Conservation (phyloP, 2,888 invertebrate species). For the Mallateleia sp. region DNA sequence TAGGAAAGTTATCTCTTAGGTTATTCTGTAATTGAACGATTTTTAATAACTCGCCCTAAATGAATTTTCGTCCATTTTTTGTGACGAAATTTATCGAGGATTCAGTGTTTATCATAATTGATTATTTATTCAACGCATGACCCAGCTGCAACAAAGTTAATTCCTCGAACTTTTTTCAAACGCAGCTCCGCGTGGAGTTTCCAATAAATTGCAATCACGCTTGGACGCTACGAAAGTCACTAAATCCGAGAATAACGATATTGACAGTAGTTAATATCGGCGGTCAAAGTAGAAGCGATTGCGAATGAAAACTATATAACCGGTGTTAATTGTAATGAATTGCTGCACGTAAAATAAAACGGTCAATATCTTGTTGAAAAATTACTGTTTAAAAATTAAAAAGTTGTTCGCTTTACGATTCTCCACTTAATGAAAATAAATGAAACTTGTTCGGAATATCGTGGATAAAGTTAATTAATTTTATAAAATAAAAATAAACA, state of each 20-base stretch:
- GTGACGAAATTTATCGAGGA: background rate
- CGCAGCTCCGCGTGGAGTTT: conserved; percentile 10
- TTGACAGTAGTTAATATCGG: conserved; percentile 49
- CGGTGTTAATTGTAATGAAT: conserved; percentile 80
- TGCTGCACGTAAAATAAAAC: conserved; percentile 64
- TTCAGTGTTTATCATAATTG: conserved; percentile 6
- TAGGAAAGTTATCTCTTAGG: no score
- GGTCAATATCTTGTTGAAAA: no score
- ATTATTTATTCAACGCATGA: conserved; percentile 53
- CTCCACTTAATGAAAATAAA: no score
- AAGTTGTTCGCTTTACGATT: no score
- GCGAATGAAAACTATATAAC: conserved; percentile 44
- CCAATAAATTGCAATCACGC: conserved; percentile 71
- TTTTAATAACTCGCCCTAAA: no score
- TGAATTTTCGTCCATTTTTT: conserved; percentile 3
- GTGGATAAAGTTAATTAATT: no score
- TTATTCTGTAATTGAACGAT: no score
- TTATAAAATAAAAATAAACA: no score
- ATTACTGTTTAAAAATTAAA: no score
- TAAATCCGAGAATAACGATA: conserved; percentile 64
- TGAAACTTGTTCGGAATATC: no score
- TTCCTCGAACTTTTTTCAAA: conserved; percentile 28
- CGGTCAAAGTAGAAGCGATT: conserved; percentile 75
- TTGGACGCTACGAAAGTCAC: conserved; percentile 36
- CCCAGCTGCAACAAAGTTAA: conserved; percentile 34